phyloP scores from a whole-genome alignment of 2,888 invertebrate genomes.

The Stenolophus ochropezus region DNA sequence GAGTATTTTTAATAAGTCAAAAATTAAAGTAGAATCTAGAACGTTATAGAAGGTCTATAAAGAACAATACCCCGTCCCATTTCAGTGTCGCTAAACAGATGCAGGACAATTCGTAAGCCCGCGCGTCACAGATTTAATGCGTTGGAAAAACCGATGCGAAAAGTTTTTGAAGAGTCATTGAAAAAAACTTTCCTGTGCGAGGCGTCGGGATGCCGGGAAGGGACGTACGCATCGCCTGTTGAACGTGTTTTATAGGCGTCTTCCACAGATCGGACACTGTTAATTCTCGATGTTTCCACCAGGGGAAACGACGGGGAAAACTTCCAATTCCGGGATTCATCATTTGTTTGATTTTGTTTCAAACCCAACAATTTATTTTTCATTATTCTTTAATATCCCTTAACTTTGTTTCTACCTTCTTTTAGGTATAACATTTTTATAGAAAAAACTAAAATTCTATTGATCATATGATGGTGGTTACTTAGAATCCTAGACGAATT shows the following conservation, averaged over 20 bases:
- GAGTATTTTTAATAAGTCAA: no score
- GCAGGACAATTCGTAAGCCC: not conserved
- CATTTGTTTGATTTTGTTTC: not conserved
- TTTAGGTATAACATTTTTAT: no score
- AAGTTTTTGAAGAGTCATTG: constrained; percentile 56
- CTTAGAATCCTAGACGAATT: no score
- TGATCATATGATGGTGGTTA: no score
- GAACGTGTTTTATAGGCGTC: constrained; percentile 32
- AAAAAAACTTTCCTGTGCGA: constrained; percentile 37
- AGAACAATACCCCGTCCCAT: no score
- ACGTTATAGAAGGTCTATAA: no score
- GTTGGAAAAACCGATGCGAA: constrained; percentile 50
- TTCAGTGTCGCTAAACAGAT: not conserved
- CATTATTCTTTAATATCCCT: no score
- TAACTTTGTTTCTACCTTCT: no score
- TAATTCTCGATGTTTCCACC: not conserved
- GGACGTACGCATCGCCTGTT: constrained; percentile 19
- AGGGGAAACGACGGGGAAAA: not conserved
- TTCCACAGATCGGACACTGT: constrained; percentile 11
- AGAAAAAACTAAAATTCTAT: no score
- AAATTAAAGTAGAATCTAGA: no score
- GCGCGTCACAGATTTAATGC: constrained; percentile 34
- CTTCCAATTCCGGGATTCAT: not conserved
- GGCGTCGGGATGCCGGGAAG: not conserved
- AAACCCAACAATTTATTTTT: not conserved